Percentiles rank a stretch among this genome's conserved stretches.
Evolutionary conservation across 2,888 invertebrate genomes (phyloP).

Genomic region (Patella caerulea): DNA sequence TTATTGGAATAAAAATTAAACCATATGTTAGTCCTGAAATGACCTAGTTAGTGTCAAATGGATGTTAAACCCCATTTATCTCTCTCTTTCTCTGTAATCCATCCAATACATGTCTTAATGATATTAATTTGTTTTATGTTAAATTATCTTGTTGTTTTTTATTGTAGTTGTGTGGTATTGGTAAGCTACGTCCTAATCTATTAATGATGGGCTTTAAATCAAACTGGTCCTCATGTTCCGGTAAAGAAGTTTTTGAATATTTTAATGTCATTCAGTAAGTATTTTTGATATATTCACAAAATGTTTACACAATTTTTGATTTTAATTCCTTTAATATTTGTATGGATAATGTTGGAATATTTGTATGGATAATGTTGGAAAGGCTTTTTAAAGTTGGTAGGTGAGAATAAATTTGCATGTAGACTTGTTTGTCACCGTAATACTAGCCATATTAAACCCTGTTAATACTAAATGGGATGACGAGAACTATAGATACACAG

Average conservation of each 20-base stretch:
- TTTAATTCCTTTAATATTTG: too few relatives aligned
- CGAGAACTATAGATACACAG: neutral
- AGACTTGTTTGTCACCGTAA: neutral
- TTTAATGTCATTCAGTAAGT: conserved; percentile 97
- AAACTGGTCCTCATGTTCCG: conserved; percentile 88
- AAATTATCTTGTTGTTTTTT: neutral
- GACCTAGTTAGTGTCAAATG: too few relatives aligned
- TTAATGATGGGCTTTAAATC: conserved; percentile 94
- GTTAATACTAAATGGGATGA: neutral
- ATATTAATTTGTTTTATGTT: neutral
- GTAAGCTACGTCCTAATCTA: conserved; percentile 95
- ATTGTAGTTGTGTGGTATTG: conserved; percentile 82
- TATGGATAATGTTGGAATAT: too few relatives aligned
- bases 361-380: too few relatives aligned
- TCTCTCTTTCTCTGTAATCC: too few relatives aligned
- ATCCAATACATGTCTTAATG: neutral
- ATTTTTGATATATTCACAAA: too few relatives aligned
- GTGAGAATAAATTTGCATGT: too few relatives aligned
- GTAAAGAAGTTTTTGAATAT: conserved; percentile 86
- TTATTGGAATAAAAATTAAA: too few relatives aligned
- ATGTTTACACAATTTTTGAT: too few relatives aligned
- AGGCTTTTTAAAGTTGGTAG: too few relatives aligned
- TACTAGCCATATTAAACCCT: neutral
- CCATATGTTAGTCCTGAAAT: too few relatives aligned
- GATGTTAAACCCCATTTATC: too few relatives aligned